Base-by-base conservation (phyloP, 2,888 invertebrate species). In the Odontomyia ornata region DNA sequence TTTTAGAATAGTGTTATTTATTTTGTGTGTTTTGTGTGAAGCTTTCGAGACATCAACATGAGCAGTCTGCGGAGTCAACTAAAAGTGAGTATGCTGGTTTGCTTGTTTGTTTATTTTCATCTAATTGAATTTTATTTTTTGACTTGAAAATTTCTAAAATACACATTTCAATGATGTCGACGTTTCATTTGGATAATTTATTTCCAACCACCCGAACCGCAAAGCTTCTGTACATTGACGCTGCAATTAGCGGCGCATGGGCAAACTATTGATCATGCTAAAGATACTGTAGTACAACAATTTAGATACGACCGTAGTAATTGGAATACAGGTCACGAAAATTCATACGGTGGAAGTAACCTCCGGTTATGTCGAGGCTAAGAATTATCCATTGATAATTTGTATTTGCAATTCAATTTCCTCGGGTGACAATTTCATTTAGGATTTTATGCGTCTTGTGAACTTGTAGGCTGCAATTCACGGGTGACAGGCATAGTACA, bases 61-160 rank as follows among this genome's bases (percentile, higher is more conserved):
- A 86, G 86, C 80, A 85, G 86, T 81, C 83, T 86, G 80, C 85
- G 86, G 78, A 85, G 85, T 79, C 86, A 86, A 81, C 82, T 86
- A 30, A 86, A 86, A 86, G 86, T 86, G 80, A 83, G 84, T 82
- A 25, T 60, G 18, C 15, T 52, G 36, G 36, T 9, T 36, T 36
- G 36, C n/a, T 36, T 36, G 36, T 36, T 36, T 36, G 36, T 36
- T 36, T 36, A 5, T 36, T 36, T 36, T 36, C 9, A 9, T 36
- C 9, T 36, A 5, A 9, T 36, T 36, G 36, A 9, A 3, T 36
- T 36, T 36, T 36, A 3, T 36, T 36, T 36, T 36, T 9, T 5
- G 36, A 9, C 36, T 36, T 36, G 3, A 36, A 36, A 36, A 5
- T 36, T 36, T 36, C 36, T 36, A 36, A 36, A 36, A 36, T 36